These are phyloP conservation scores for Heterodera carotae DNA, from an alignment of 1,140 invertebrate genomes.

Conservation along the genomic window DNA sequence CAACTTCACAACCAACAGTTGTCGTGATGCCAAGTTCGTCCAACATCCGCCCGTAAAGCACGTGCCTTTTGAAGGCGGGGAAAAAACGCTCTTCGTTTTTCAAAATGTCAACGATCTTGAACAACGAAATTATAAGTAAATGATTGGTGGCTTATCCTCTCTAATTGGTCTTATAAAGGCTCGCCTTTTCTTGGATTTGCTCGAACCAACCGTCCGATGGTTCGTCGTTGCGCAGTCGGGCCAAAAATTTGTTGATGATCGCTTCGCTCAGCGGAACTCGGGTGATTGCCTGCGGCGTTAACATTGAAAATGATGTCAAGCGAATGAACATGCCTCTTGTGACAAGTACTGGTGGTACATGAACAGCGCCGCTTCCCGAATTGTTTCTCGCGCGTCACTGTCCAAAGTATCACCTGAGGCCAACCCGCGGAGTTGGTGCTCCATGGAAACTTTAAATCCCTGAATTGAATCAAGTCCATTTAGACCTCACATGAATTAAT, in stretches of 20 bases:
- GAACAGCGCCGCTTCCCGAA: conserved; percentile 77
- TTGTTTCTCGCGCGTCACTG: conserved; percentile 68
- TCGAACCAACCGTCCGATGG: conserved; percentile 80
- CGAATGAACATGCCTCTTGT: conserved; percentile 71
- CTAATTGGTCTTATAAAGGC: too few species aligned
- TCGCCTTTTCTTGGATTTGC: conserved; percentile 74
- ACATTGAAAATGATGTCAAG: neutral
- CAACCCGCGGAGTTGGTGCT: conserved; percentile 71
- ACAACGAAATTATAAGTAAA: neutral
- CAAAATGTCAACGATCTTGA: conserved; percentile 62
- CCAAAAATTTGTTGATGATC: conserved; percentile 72
- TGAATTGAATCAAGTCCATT: conserved; percentile 42
- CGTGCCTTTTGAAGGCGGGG: conserved; percentile 74
- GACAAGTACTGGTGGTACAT: conserved; percentile 82
- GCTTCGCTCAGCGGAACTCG: conserved; percentile 74
- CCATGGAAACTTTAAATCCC: conserved; percentile 78
- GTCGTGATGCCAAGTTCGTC: conserved; percentile 78
- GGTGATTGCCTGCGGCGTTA: conserved; percentile 69
- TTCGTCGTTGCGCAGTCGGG: conserved; percentile 72
- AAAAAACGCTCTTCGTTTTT: conserved; percentile 74
- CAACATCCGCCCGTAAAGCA: conserved; percentile 76
- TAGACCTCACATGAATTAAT: neutral
- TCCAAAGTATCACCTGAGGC: conserved; percentile 53
- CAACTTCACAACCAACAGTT: conserved; percentile 57
- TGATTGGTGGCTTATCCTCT: too few species aligned